Evolutionary conservation across 2,797 vertebrate species (phyloP).

Genomic region (Brotogeris chrysoptera): DNA sequence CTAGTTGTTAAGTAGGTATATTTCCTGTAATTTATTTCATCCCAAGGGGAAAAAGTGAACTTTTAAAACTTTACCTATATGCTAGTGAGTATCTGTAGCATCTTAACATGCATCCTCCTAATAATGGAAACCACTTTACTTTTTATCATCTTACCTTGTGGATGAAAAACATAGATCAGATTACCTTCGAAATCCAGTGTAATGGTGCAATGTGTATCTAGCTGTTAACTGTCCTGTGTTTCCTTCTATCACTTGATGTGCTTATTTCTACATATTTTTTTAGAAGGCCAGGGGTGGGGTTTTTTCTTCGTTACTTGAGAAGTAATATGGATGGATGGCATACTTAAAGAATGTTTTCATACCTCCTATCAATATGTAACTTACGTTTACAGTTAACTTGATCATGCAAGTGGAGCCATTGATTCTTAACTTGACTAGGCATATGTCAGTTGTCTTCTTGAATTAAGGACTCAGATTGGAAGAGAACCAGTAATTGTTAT

Average conservation of each 20-base stretch:
- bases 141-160: not conserved
- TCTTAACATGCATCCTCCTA: not conserved
- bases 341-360: not conserved
- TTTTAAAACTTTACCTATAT: not conserved
- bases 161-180: not conserved
- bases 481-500: not conserved
- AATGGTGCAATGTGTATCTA: not conserved
- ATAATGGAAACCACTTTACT: not conserved
- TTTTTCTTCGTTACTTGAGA: slow-evolving; percentile 9
- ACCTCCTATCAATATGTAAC: not conserved
- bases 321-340: not conserved
- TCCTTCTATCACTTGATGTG: not conserved
- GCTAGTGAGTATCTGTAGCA: not conserved
- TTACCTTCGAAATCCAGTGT: not conserved
- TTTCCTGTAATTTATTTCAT: not conserved
- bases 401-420: not conserved
- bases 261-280: slow-evolving; percentile 15
- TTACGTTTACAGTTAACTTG: not conserved
- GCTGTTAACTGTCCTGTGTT: not conserved
- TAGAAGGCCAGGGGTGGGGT: not conserved
- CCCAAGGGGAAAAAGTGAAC: not conserved
- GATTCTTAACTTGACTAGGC: not conserved
- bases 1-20: not conserved
- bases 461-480: not conserved
- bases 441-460: not conserved